A percentile compares a stretch with the other conserved stretches of the same genome.
Conservation (phyloP, 1,140 invertebrate genomes). For the Drosophila repleta region DNA sequence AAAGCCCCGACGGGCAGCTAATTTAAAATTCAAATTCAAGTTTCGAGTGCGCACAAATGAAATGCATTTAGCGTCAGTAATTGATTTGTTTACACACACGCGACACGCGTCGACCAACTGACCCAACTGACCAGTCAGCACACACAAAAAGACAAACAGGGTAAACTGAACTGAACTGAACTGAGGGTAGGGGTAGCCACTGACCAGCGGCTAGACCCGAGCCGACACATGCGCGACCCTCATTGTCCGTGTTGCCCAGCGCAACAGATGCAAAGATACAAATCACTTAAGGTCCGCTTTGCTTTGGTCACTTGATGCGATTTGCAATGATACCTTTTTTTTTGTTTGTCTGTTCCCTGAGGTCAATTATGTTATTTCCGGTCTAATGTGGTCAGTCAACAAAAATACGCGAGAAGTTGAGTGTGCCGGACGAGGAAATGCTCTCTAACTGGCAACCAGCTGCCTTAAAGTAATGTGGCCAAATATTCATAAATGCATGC, state of each 20-base stretch:
- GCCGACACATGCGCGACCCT: conserved; percentile 32
- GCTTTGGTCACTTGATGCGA: conserved; percentile 75
- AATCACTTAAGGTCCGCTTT: conserved; percentile 62
- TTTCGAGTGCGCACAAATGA: conserved; percentile 54
- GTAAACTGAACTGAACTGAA: neutral
- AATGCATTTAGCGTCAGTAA: conserved; percentile 72
- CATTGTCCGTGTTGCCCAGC: conserved; percentile 43
- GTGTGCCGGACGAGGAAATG: neutral
- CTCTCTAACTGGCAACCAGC: neutral
- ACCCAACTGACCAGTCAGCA: conserved; percentile 44
- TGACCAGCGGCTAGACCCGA: conserved; percentile 37
- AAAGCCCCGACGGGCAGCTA: conserved; percentile 36
- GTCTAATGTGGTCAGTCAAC: conserved; percentile 65
- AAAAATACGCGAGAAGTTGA: conserved; percentile 2
- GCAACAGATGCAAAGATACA: conserved; percentile 64
- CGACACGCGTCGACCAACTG: conserved; percentile 40
- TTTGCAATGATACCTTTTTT: conserved; percentile 68
- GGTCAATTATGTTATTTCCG: conserved; percentile 79
- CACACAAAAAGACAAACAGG: neutral
- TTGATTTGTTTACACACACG: conserved; percentile 76
- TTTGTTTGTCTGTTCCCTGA: conserved; percentile 51
- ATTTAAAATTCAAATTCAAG: conserved; percentile 82
- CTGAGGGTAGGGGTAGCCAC: conserved; percentile 16
- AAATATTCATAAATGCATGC: neutral
- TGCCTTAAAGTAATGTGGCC: too few relatives aligned